Conservation (phyloP, 1,140 invertebrate genomes). For the Apis florea region DNA sequence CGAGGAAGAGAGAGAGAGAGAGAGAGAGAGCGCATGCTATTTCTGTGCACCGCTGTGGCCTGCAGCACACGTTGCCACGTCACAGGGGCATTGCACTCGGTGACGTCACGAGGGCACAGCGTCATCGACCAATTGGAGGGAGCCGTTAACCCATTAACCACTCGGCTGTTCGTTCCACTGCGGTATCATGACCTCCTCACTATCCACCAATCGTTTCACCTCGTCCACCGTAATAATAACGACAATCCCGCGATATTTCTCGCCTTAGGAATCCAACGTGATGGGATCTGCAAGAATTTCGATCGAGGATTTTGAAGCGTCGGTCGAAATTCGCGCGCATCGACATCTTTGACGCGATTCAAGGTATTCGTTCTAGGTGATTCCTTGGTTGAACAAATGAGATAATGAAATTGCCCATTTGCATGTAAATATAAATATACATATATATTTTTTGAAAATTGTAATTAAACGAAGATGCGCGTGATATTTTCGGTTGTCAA, state of each 20-base stretch:
- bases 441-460: too few relatives aligned
- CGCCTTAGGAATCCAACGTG: too few relatives aligned
- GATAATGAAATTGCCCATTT: too few relatives aligned
- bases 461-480: too few relatives aligned
- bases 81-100: slow-evolving; percentile 76
- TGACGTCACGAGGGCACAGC: slow-evolving; percentile 76
- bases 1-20: slow-evolving; percentile 55
- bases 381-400: too few relatives aligned
- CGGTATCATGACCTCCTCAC: slow-evolving; percentile 64
- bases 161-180: slow-evolving; percentile 59
- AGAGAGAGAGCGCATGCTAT: slow-evolving; percentile 66
- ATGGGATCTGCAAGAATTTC: too few relatives aligned
- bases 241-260: background rate
- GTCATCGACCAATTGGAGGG: slow-evolving; percentile 79
- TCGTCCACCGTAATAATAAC: slow-evolving; percentile 24
- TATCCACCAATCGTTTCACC: slow-evolving; percentile 56
- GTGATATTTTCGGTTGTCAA: slow-evolving; percentile 1
- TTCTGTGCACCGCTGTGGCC: slow-evolving; percentile 69
- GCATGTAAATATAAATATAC: too few relatives aligned
- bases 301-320: too few relatives aligned
- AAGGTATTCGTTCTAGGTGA: too few relatives aligned
- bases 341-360: too few relatives aligned
- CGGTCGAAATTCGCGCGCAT: too few relatives aligned
- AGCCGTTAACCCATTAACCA: slow-evolving; percentile 78
- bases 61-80: slow-evolving; percentile 70